Evolutionary conservation across 1,140 invertebrate species (phyloP), one percentile per base, ranked within the genome.

Genomic region (Wasmannia auropunctata): DNA sequence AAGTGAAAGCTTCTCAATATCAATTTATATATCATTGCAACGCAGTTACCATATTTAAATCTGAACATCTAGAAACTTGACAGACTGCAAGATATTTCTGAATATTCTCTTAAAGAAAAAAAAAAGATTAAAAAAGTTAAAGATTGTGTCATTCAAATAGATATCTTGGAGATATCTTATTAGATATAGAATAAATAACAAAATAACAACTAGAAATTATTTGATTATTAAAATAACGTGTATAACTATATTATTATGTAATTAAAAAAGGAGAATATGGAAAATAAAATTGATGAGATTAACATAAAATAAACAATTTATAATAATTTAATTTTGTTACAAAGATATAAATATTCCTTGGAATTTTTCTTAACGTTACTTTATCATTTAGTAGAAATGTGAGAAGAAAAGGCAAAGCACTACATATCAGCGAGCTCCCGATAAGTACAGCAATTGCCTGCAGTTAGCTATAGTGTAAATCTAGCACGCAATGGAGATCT

Each of bases 401-500:
- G 67, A 54, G 56, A 67, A 75, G 88, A 87, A 87, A 89, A 89
- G 87, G 75, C 87, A 76, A 86, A 89, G 69, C 69, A 54, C 43
- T 88, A 51, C 77, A 79, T 87, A 85, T 89, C 74, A 54, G 56
- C 31, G 37, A 54, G n/a, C 31, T 85, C 49, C 46, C 75, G 86
- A 89, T 89, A 87, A 87, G 54, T 79, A 67, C 62, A 85, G 67
- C 67, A 79, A 85, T 89, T 75, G 80, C 54, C 54, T 22, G 34
- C 72, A 34, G 19, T 80, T 85, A 69, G 46, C 67, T 79, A 77
- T 86, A 87, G 43, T 40, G 22, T 58, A 54, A 58, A 72, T 87
- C 54, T 63, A 87, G 43, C 89, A 90, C 86, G 88, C 88, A 87
- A 90, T 58, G 60, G 40, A 87, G 89, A 90, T 90, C 63, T 84